These are phyloP conservation scores for Urophycis tenuis DNA, from an alignment of 2,797 vertebrate species.

Conservation along the genomic window DNA sequence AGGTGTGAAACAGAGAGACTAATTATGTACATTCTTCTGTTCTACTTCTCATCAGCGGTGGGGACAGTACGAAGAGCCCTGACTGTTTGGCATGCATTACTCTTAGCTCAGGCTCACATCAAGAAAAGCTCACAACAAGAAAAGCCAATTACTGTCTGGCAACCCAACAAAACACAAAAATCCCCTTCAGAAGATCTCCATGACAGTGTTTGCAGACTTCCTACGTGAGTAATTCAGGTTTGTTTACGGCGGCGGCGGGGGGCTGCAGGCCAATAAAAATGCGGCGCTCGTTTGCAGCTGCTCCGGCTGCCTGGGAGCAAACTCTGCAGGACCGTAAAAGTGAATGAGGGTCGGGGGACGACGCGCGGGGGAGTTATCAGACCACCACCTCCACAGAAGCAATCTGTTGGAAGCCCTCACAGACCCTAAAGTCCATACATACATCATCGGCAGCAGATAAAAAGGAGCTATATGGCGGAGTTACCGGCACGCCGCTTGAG, in stretches of 20 bases:
- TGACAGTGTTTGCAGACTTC: background rate
- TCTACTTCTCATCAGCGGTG: background rate
- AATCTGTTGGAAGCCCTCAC: conserved; percentile 1
- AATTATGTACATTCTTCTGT: background rate
- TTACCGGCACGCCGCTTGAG: background rate
- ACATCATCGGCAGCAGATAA: background rate
- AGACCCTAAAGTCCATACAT: background rate
- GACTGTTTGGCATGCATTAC: background rate
- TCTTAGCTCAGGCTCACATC: background rate
- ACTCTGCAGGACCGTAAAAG: background rate
- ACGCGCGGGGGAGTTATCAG: background rate
- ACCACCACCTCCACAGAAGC: background rate
- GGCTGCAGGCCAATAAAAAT: background rate
- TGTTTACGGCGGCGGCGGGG: background rate
- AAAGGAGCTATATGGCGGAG: background rate
- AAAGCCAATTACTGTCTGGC: background rate
- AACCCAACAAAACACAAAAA: background rate
- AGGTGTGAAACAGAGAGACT: background rate
- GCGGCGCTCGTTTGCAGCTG: background rate
- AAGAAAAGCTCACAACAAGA: background rate
- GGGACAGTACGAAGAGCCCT: background rate
- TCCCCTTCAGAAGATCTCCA: background rate
- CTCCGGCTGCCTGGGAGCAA: background rate
- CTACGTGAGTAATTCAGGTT: background rate
- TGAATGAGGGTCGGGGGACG: background rate